phyloP scores from a whole-genome alignment of 2,797 vertebrate genomes.

The Gobio occitaniae region DNA sequence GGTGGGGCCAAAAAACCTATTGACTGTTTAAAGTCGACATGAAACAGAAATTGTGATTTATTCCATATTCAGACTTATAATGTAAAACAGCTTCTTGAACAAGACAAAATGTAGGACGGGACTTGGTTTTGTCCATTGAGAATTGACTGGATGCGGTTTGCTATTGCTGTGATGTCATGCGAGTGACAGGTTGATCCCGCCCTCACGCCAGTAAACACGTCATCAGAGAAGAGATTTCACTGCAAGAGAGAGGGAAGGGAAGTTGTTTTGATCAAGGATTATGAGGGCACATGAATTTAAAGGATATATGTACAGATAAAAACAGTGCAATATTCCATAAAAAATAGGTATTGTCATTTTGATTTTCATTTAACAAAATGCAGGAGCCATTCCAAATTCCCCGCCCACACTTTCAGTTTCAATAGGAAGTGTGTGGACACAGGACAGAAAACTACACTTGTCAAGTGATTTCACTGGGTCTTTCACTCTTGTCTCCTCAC shows the following conservation, averaged over 20 bases:
- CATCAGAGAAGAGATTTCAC: neutral
- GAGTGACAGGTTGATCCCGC: neutral
- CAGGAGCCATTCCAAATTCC: neutral
- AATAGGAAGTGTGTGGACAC: neutral
- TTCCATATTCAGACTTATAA: neutral
- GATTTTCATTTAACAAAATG: neutral
- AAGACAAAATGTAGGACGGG: neutral
- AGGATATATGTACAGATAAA: neutral
- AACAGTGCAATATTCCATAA: neutral
- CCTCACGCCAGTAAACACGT: neutral
- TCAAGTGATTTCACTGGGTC: neutral
- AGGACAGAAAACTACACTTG: conserved; percentile 9
- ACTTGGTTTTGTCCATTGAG: neutral
- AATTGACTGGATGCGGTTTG: neutral
- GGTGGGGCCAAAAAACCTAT: too few species aligned
- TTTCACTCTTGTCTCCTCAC: conserved; percentile 29
- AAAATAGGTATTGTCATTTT: neutral
- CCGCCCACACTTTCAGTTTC: neutral
- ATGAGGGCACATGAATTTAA: neutral
- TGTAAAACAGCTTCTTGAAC: neutral
- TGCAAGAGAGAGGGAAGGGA: neutral
- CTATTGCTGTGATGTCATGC: neutral
- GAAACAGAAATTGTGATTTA: too few species aligned
- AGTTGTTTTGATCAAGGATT: neutral
- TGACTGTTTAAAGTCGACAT: neutral